Base-by-base conservation (phyloP, 2,888 invertebrate genomes). In the Apotomis betuletana region DNA sequence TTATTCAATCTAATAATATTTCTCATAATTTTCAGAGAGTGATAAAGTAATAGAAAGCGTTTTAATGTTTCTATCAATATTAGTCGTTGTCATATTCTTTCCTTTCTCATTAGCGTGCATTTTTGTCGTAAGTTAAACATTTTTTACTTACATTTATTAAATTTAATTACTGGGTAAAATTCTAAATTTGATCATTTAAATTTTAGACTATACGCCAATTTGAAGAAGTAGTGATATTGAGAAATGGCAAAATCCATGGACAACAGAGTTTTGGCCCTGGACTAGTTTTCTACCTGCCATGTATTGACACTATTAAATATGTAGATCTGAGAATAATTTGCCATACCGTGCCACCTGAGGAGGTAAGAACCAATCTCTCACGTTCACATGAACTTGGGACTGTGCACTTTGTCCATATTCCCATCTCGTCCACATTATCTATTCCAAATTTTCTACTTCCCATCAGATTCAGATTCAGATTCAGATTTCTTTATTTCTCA, bases 341-440 rank as follows among this genome's bases (percentile, higher is more conserved):
- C 4, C 98, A 98, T 85, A 97, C 97, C 89, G 97, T 99, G 10
- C 97, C 98, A 46, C 97, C 98, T 0, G 98, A 99, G 93, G 98
- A 98, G 94, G 97, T 98, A 87, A 79, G 36, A 15, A n/a, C 27
- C 46, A 27, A 27, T 2, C 27, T 15, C 15, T 15, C 15, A 15
- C 15, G 15, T 15, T 15, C 15, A 1, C 0, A 15, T 15, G 15
- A 15, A 15, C 15, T 15, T 15, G 15, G 15, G 27, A 27, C 27
- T 27, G 27, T 27, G 27, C 2, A 27, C 27, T 27, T 27, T 27
- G 27, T 27, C 27, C 27, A 27, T 27, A 27, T 27, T 27, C 2
- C 2, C 27, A 27, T 27, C 27, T 27, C 27, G 27, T 27, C 27
- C 27, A 27, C 27, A 27, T 27, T 27, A 27, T 27, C 27, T 27